Percentiles rank a stretch among this genome's conserved stretches.
These are phyloP conservation scores for Drosophila cardini DNA, from an alignment of 1,140 invertebrate genomes.

Conservation along the genomic window DNA sequence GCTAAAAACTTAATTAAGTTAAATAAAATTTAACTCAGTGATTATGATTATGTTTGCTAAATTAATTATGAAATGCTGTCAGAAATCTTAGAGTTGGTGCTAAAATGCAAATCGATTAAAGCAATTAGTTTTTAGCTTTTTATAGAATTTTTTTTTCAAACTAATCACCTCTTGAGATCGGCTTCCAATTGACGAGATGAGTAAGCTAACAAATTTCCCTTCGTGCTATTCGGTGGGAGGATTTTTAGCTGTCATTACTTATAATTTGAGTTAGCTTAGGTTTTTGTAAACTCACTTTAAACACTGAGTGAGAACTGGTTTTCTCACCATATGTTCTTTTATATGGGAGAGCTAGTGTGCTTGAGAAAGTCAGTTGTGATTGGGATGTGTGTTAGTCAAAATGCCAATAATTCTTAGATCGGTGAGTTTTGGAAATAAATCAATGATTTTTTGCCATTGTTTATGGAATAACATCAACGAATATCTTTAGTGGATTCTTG, in stretches of 20 bases:
- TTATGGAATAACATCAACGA: not conserved
- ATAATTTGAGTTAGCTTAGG: conserved; percentile 2
- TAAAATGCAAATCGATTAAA: conserved; percentile 22
- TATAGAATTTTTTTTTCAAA: conserved; percentile 5
- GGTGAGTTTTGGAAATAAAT: conserved; percentile 25
- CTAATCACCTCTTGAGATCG: conserved; percentile 18
- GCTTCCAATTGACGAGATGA: conserved; percentile 21
- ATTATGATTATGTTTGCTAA: conserved; percentile 35
- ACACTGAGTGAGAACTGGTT: conserved; percentile 31
- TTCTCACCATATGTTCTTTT: conserved; percentile 11
- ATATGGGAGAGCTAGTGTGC: conserved; percentile 22
- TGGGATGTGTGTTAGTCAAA: conserved; percentile 6
- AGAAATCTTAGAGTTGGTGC: conserved; percentile 19
- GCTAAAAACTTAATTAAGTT: no score
- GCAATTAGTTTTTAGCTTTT: conserved; percentile 9
- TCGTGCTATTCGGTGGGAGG: conserved; percentile 13
- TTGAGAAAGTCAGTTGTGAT: conserved; percentile 20
- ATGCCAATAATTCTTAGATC: conserved; percentile 15
- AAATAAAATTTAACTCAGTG: not conserved
- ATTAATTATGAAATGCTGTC: conserved; percentile 10
- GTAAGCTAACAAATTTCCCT: conserved; percentile 7
- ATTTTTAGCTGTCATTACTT: conserved; percentile 24
- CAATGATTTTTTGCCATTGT: not conserved
- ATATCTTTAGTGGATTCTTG: conserved; percentile 16
- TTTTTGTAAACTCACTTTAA: conserved; percentile 26